Conservation (phyloP, 1,140 invertebrate species). For the Drosophila navojoa region DNA sequence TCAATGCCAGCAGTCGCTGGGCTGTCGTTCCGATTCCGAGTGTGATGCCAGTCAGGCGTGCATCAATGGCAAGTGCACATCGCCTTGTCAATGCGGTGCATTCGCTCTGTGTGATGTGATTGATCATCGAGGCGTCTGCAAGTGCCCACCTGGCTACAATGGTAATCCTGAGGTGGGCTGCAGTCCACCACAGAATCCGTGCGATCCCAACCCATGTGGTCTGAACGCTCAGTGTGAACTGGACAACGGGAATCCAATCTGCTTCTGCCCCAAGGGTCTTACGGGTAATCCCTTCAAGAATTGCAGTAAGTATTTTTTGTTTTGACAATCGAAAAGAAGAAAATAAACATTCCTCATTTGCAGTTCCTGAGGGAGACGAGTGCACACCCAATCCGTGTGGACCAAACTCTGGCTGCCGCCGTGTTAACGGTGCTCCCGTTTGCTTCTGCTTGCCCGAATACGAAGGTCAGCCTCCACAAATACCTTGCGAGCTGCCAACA, state of each 20-base stretch:
- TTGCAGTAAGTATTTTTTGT: slow-evolving; percentile 90
- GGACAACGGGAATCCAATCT: slow-evolving; percentile 93
- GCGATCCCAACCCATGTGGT: slow-evolving; percentile 93
- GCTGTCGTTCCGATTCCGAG: slow-evolving; percentile 88
- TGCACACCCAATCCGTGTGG: slow-evolving; percentile 94
- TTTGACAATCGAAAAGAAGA: neutral
- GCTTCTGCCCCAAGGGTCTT: slow-evolving; percentile 93
- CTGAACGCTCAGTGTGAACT: slow-evolving; percentile 92
- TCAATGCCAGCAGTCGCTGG: slow-evolving; percentile 88
- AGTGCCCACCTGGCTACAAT: slow-evolving; percentile 90
- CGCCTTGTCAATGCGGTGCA: slow-evolving; percentile 90
- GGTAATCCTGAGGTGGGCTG: slow-evolving; percentile 88
- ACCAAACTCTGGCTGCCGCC: slow-evolving; percentile 90
- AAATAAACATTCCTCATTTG: neutral
- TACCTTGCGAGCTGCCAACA: slow-evolving; percentile 84
- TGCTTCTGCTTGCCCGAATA: slow-evolving; percentile 95
- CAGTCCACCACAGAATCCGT: slow-evolving; percentile 88
- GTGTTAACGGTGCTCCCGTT: slow-evolving; percentile 88
- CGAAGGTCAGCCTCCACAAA: slow-evolving; percentile 91
- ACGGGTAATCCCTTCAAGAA: slow-evolving; percentile 96
- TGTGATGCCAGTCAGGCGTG: slow-evolving; percentile 89
- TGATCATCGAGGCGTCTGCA: slow-evolving; percentile 89
- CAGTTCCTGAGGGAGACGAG: slow-evolving; percentile 94
- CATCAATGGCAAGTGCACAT: slow-evolving; percentile 89
- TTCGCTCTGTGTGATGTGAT: slow-evolving; percentile 91